Percentiles rank a stretch among this genome's conserved stretches.
Evolutionary conservation across 2,888 invertebrate genomes (phyloP).

Genomic region (Napeogenes inachia): DNA sequence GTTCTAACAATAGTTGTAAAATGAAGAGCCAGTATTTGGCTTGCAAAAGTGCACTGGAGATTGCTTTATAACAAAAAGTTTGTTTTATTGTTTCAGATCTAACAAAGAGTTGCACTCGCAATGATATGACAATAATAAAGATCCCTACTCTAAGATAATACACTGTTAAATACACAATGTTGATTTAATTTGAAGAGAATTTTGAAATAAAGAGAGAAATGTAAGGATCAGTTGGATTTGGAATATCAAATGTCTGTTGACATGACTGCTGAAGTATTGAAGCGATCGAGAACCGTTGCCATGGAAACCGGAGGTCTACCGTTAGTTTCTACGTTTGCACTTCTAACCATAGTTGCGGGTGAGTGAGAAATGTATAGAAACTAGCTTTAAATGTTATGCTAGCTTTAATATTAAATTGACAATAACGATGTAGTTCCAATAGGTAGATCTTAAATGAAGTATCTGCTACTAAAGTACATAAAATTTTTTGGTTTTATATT

Average conservation of each 20-base stretch:
- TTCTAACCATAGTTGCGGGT: constrained; percentile 72
- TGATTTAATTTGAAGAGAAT: constrained; percentile 38
- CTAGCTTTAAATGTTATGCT: too few species aligned
- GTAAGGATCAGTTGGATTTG: constrained; percentile 42
- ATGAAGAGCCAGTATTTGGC: constrained; percentile 27
- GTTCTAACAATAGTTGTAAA: constrained; percentile 27
- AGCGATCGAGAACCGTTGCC: constrained; percentile 51
- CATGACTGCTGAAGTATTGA: constrained; percentile 51
- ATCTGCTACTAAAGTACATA: too few species aligned
- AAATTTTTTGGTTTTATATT: too few species aligned
- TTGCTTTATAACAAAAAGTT: constrained; percentile 25
- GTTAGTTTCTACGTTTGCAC: constrained; percentile 67
- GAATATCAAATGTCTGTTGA: constrained; percentile 45
- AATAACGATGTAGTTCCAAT: too few species aligned
- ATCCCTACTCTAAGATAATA: constrained; percentile 30
- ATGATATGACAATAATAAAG: constrained; percentile 44
- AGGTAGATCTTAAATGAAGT: too few species aligned
- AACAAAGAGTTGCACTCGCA: constrained; percentile 32
- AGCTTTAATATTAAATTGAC: too few species aligned
- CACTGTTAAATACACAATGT: constrained; percentile 38
- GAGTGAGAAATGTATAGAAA: constrained; percentile 30
- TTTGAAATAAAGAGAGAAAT: constrained; percentile 43
- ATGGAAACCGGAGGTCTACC: constrained; percentile 70
- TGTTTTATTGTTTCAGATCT: constrained; percentile 55
- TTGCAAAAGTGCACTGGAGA: constrained; percentile 25